Conservation (phyloP, 2,888 invertebrate species). For the Troilus luridus region DNA sequence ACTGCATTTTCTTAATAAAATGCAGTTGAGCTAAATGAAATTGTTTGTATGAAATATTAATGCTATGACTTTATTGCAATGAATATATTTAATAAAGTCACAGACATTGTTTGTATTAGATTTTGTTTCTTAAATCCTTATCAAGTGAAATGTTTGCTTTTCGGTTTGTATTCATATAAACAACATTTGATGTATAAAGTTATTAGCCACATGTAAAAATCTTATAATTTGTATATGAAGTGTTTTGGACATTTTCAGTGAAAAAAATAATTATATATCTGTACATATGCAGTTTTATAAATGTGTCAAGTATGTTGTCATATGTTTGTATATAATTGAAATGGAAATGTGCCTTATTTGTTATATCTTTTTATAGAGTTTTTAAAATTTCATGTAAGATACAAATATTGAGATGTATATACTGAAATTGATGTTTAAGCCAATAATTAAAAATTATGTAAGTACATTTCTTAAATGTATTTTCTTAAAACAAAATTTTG, state of each 20-base stretch:
- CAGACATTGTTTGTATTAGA: background rate
- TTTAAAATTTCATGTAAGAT: slow-evolving; percentile 44
- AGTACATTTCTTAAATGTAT: slow-evolving; percentile 30
- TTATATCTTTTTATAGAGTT: slow-evolving; percentile 55
- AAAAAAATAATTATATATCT: slow-evolving; percentile 3
- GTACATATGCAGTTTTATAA: slow-evolving; percentile 21
- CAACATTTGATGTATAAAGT: background rate
- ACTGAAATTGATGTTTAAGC: slow-evolving; percentile 14
- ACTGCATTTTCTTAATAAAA: background rate
- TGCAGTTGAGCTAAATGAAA: background rate
- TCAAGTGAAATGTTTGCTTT: background rate
- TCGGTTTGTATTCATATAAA: background rate
- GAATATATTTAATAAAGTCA: background rate
- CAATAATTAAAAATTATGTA: slow-evolving; percentile 25
- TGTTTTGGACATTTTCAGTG: slow-evolving; percentile 28
- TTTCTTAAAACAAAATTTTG: slow-evolving; percentile 5
- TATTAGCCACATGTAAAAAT: background rate
- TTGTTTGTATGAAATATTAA: slow-evolving; percentile 2
- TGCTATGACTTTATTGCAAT: background rate
- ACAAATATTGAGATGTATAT: slow-evolving; percentile 40
- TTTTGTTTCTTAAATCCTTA: background rate
- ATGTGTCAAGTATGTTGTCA: slow-evolving; percentile 44
- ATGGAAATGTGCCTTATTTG: slow-evolving; percentile 56
- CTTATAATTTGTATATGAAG: slow-evolving; percentile 32
- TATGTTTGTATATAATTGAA: slow-evolving; percentile 49